Base-by-base conservation (phyloP, 2,113 vertebrate species). In the Arvicanthis niloticus region DNA sequence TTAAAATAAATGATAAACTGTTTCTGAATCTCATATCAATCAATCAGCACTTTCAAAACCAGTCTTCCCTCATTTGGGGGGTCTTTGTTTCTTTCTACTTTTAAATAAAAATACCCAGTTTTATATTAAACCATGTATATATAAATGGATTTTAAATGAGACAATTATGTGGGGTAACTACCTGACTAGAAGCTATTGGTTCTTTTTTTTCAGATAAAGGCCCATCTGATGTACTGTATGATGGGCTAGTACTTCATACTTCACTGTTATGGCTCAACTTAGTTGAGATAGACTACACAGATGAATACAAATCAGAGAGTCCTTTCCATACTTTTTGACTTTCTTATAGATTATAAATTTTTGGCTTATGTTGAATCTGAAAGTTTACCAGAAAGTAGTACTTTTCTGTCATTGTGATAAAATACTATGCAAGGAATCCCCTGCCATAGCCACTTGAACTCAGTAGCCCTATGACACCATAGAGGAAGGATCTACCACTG, bases 1-100 rank as follows among this genome's bases (percentile, higher is more conserved):
- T 60, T 42, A 26, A 95, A 94, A 89, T 67, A 62, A 86, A 37
- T 62, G 88, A 1, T 2, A 96, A 95, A 48, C 15, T 91, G 7
- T 56, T 77, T 81, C 19, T 48, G 95, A 94, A 87, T 87, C 88
- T 60, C 37, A 65, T 12, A 89, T 86, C n/a, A 89, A 97, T 92
- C 82, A 80, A 65, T 10, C 17, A 58, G 19, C 67, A 53, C 19
- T 88, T 92, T 89, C 3, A 62, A 86, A 96, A 94, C 60, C 1
- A 86, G 56, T 48, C 29, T 93, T 96, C 17, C 68, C 45, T 76
- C 1, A 76, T 81, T 62, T 70, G 80, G 16, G 80, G 16, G 4
- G 12, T 6, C 24, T 96, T 42, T 29, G 70, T 84, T 88, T 88
- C 88, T 85, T 93, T 96, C 82, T 75, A 78, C 42, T 40, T 92